Evolutionary conservation across 2,113 vertebrate species (phyloP), one percentile per base, ranked within the genome.

Genomic region (Gopherus flavomarginatus): DNA sequence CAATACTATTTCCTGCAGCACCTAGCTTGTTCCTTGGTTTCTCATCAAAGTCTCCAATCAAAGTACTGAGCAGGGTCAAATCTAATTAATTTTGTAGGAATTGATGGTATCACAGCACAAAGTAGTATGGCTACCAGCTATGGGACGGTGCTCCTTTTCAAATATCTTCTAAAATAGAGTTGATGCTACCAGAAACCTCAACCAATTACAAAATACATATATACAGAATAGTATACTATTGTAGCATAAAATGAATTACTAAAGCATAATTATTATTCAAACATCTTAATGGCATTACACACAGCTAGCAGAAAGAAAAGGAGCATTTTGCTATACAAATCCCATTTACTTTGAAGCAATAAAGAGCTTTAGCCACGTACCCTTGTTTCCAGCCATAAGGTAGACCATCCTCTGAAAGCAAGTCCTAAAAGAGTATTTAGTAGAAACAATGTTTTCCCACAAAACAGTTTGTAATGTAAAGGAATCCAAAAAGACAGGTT

Each of bases 211-310:
- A 95, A 81, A 75, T 56, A 5, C 86, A 82, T 26, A 90, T 47
- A 75, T 0, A 6, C 6, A 90, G 31, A 95, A 65, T 11, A 52
- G 27, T 50, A 94, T 27, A 82, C 44, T 47, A 80, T 5, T 83
- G 72, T 22, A 85, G 65, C 0, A 80, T 24, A 91, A 83, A 47
- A 69, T 84, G 84, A 90, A 4, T 65, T 83, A 35, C n/a, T 91
- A 90, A 89, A 95, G 90, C 81, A 86, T 8, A 35, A 93, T 47
- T 56, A 92, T 95, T 92, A 97, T 42, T 31, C 56, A 92, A 87
- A 92, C 1, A 4, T 82, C 69, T 95, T 86, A 94, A 93, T 79
- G 54, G n/a, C n/a, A 95, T 94, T 91, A 93, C 69, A 90, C 53
- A 92, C 19, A 96, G 52, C 56, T 27, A 57, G 59, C 80, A 62